These are phyloP conservation scores for Oreotragus oreotragus DNA, from an alignment of 2,113 vertebrate species.

Conservation along the genomic window DNA sequence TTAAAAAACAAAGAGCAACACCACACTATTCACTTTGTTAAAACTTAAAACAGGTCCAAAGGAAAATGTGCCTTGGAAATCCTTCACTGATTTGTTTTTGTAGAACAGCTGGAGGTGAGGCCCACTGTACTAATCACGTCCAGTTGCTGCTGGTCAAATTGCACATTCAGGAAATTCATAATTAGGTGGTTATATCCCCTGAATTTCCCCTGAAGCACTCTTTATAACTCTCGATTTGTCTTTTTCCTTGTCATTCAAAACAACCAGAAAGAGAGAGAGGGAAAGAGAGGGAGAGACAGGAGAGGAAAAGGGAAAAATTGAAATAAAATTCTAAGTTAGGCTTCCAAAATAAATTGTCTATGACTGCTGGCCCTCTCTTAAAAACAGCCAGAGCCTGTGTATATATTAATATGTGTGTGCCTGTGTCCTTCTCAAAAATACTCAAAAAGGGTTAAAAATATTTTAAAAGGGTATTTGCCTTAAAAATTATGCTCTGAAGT, in stretches of 20 bases:
- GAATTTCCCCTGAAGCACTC: constrained; percentile 74
- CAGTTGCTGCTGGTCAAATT: constrained; percentile 79
- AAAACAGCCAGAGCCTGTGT: not conserved
- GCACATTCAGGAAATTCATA: constrained; percentile 83
- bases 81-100: constrained; percentile 74
- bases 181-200: constrained; percentile 79
- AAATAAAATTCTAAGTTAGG: constrained; percentile 52
- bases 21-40: constrained; percentile 63
- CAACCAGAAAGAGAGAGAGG: not conserved
- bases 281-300: not conserved
- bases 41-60: constrained; percentile 65
- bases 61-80: constrained; percentile 65
- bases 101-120: constrained; percentile 80
- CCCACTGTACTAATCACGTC: constrained; percentile 71
- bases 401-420: not conserved
- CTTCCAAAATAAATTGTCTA: not conserved
- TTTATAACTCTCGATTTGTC: constrained; percentile 71
- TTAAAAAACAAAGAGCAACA: constrained; percentile 28
- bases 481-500: constrained; percentile 10
- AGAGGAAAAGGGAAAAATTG: constrained; percentile 41
- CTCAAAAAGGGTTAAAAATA: not conserved
- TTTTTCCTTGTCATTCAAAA: constrained; percentile 61
- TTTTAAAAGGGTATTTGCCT: not conserved
- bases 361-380: not conserved
- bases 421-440: not conserved